Conservation (phyloP, 2,888 invertebrate genomes). For the Cheilosia impressa region DNA sequence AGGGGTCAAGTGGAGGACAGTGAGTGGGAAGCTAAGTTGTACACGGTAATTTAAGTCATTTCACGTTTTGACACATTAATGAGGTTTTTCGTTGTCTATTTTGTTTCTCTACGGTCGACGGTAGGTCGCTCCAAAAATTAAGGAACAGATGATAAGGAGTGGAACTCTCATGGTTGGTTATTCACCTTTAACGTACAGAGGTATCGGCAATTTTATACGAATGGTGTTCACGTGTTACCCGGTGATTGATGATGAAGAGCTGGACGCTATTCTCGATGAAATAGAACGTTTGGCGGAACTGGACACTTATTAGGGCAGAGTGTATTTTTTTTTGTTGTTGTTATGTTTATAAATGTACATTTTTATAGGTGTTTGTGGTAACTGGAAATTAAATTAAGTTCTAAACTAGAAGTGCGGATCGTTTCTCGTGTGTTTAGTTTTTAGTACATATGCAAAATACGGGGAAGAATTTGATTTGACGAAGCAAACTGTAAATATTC, state of each 20-base stretch:
- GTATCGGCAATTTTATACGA: constrained; percentile 90
- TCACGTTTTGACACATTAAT: constrained; percentile 8
- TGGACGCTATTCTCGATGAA: constrained; percentile 87
- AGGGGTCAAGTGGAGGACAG: constrained; percentile 81
- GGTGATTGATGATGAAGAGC: constrained; percentile 85
- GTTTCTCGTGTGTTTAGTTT: too few species aligned
- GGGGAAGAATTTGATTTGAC: too few species aligned
- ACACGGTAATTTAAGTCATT: constrained; percentile 79
- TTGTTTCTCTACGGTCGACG: background rate
- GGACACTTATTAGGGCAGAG: constrained; percentile 47
- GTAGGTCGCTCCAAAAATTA: constrained; percentile 88
- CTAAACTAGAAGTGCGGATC: background rate
- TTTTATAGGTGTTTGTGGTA: constrained; percentile 26
- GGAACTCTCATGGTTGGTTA: constrained; percentile 91
- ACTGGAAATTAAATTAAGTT: constrained; percentile 49
- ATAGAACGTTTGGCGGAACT: constrained; percentile 87
- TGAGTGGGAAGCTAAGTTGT: constrained; percentile 85
- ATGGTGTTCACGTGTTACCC: constrained; percentile 91
- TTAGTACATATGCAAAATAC: too few species aligned
- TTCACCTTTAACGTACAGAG: constrained; percentile 86
- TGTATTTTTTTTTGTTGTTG: background rate
- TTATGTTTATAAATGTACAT: background rate
- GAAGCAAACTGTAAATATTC: too few species aligned
- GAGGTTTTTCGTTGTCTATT: background rate
- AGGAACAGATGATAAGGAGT: constrained; percentile 87